Conservation (phyloP, 2,888 invertebrate genomes). For the Trisateles emortualis region DNA sequence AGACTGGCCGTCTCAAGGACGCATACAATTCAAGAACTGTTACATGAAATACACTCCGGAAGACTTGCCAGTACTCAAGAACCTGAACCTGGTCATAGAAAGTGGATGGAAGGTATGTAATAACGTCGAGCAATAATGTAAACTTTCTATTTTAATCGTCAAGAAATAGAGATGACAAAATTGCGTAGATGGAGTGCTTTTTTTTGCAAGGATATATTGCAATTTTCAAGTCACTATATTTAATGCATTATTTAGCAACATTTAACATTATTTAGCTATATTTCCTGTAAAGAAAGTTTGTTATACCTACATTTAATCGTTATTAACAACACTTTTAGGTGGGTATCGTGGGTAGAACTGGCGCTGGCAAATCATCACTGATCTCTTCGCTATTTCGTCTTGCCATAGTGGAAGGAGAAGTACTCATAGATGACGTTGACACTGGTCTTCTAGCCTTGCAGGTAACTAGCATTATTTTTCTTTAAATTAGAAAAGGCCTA, state of each 20-base stretch:
- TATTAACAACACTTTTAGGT: no score
- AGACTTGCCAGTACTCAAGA: slow-evolving; percentile 90
- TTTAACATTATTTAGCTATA: no score
- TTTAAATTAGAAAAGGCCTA: neutral
- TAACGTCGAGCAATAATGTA: neutral
- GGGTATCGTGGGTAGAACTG: slow-evolving; percentile 94
- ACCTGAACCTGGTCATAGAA: slow-evolving; percentile 89
- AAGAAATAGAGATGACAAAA: no score
- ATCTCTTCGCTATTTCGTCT: slow-evolving; percentile 93
- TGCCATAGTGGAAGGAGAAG: slow-evolving; percentile 89
- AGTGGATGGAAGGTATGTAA: slow-evolving; percentile 89
- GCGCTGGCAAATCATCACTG: slow-evolving; percentile 93
- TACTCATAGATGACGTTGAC: slow-evolving; percentile 90
- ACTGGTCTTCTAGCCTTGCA: slow-evolving; percentile 73
- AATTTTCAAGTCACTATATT: no score
- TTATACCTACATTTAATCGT: no score
- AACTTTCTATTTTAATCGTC: no score
- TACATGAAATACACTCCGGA: slow-evolving; percentile 89
- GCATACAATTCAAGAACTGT: slow-evolving; percentile 88
- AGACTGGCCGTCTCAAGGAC: slow-evolving; percentile 90
- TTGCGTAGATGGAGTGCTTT: no score
- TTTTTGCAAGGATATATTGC: no score
- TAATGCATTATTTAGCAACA: no score
- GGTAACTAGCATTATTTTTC: slow-evolving; percentile 37
- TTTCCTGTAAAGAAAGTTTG: no score